These are phyloP conservation scores for Gallinago stenura DNA, from an alignment of 2,797 vertebrate genomes.

Conservation along the genomic window DNA sequence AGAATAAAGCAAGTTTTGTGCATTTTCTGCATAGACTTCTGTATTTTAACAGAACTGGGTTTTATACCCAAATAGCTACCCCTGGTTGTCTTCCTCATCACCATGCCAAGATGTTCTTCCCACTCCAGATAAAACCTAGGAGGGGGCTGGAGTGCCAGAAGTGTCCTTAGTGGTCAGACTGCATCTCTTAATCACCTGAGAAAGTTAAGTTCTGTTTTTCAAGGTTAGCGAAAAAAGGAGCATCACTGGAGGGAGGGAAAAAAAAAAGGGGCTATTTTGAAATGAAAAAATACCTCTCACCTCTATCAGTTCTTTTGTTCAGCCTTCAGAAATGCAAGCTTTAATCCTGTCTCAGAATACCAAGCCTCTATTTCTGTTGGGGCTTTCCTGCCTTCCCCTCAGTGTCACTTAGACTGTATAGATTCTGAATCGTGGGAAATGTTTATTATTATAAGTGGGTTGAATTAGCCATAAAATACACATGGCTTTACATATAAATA, in stretches of 20 bases:
- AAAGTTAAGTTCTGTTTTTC: neutral
- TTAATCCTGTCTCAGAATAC: neutral
- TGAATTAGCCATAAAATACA: neutral
- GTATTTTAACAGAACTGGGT: neutral
- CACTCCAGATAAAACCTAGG: neutral
- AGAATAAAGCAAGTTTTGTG: neutral
- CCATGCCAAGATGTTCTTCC: neutral
- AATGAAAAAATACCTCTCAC: neutral
- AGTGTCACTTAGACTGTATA: rapidly evolving
- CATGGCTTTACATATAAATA: neutral
- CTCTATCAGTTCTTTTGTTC: neutral
- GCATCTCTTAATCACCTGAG: neutral
- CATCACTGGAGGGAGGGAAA: neutral
- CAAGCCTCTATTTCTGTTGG: neutral
- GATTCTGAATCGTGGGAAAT: neutral
- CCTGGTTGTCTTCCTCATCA: neutral
- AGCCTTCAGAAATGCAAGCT: neutral
- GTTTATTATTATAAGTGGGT: neutral
- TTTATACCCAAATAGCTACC: neutral
- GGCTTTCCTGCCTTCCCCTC: neutral
- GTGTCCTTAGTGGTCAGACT: neutral
- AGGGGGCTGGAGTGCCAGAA: neutral
- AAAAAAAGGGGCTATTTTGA: neutral
- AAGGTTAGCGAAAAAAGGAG: neutral
- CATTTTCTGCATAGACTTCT: neutral